Percentiles rank a stretch among this genome's conserved stretches.
Conservation (phyloP, 2,888 invertebrate species). For the Drosophila buzzatii region DNA sequence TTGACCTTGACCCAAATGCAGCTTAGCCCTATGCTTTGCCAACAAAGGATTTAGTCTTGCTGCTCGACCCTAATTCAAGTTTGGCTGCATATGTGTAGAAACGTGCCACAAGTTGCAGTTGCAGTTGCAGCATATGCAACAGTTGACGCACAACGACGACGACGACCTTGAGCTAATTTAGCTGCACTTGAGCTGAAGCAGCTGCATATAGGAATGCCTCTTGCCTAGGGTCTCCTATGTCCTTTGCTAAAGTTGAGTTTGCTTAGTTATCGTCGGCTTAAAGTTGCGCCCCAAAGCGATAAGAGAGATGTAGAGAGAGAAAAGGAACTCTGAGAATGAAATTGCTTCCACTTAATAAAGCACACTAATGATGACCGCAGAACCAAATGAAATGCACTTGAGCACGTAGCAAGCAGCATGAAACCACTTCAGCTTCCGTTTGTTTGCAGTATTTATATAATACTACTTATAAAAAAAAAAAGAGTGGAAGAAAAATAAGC, state of each 20-base stretch:
- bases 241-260: slow-evolving; percentile 21
- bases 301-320: too few species aligned
- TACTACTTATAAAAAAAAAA: slow-evolving; percentile 5
- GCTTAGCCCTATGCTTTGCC: slow-evolving; percentile 9
- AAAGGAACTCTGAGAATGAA: slow-evolving; percentile 3
- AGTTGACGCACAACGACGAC: slow-evolving; percentile 15
- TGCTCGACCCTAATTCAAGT: slow-evolving; percentile 37
- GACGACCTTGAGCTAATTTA: slow-evolving; percentile 68
- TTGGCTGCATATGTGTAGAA: slow-evolving; percentile 25
- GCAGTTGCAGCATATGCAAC: slow-evolving; percentile 57
- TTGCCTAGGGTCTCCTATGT: slow-evolving; percentile 11
- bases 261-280: slow-evolving; percentile 33
- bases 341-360: slow-evolving; percentile 81
- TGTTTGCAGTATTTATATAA: slow-evolving; percentile 54
- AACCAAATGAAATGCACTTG: slow-evolving; percentile 72
- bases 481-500: slow-evolving; percentile 11
- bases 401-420: slow-evolving; percentile 75
- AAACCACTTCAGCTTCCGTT: slow-evolving; percentile 59
- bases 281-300: slow-evolving; percentile 15
- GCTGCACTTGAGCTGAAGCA: slow-evolving; percentile 29
- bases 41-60: slow-evolving; percentile 42
- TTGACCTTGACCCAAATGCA: slow-evolving; percentile 73
- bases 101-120: slow-evolving; percentile 59
- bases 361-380: slow-evolving; percentile 81
- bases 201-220: slow-evolving; percentile 5